phyloP scores from a whole-genome alignment of 2,113 vertebrate species.

The Phaetusa simplex region DNA sequence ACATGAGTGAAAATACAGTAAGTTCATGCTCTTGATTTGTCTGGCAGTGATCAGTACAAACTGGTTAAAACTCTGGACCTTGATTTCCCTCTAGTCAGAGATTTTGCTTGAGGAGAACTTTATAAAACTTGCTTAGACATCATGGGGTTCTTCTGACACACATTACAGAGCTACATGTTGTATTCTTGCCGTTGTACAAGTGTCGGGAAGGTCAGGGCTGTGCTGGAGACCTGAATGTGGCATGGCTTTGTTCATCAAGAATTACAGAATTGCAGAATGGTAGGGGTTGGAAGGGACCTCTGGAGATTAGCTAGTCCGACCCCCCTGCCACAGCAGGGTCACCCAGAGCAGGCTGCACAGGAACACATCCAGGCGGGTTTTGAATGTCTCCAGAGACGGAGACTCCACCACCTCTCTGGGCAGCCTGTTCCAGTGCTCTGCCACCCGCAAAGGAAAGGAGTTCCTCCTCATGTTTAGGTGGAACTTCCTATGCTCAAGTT shows the following conservation, averaged over 20 bases:
- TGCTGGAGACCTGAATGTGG: neutral
- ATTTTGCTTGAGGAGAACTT: neutral
- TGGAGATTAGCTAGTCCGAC: no score
- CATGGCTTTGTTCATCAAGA: neutral
- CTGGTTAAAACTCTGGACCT: neutral
- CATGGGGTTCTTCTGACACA: neutral
- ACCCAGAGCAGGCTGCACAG: no score
- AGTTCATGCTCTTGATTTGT: neutral
- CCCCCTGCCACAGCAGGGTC: no score
- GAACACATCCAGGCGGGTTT: no score
- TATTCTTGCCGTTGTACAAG: neutral
- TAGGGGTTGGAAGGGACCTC: no score
- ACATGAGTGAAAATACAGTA: neutral
- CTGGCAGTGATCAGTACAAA: neutral
- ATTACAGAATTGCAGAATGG: neutral
- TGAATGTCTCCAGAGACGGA: no score
- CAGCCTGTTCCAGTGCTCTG: no score
- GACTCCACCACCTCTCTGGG: no score
- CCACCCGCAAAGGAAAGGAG: no score
- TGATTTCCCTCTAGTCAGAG: neutral
- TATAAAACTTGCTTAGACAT: neutral
- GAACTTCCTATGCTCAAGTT: no score
- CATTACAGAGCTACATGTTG: accelerated
- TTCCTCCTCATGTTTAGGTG: no score
- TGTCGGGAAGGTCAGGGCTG: neutral